phyloP scores from a whole-genome alignment of 2,888 invertebrate genomes.

The Mesodorylaimus sp. region DNA sequence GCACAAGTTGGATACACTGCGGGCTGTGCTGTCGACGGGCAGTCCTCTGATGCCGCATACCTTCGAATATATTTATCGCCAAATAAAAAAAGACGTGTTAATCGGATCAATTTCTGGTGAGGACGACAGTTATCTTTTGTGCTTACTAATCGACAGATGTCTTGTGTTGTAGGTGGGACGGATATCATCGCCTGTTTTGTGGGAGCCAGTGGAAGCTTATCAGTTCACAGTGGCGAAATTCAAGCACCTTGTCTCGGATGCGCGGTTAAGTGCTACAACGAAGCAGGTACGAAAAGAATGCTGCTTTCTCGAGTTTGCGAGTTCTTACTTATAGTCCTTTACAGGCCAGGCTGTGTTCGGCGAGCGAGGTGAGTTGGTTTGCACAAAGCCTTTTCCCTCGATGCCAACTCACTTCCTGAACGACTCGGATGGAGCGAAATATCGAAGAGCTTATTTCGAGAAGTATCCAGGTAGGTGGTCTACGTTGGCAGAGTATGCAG shows the following conservation, averaged over 20 bases:
- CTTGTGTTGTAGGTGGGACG: slow-evolving; percentile 37
- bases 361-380: slow-evolving; percentile 40
- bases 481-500: too few species aligned
- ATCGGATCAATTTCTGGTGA: slow-evolving; percentile 38
- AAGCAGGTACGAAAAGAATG: slow-evolving; percentile 27
- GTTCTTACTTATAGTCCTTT: slow-evolving; percentile 9
- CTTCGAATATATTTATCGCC: slow-evolving; percentile 40
- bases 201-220: slow-evolving; percentile 38
- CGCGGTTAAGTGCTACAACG: slow-evolving; percentile 37
- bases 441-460: slow-evolving; percentile 37
- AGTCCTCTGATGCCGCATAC: slow-evolving; percentile 39
- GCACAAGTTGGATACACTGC: slow-evolving; percentile 35
- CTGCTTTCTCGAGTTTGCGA: slow-evolving; percentile 2
- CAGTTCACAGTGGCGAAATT: slow-evolving; percentile 41
- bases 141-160: neutral
- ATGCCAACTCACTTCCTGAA: slow-evolving; percentile 42
- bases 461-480: slow-evolving; percentile 27
- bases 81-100: slow-evolving; percentile 36
- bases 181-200: slow-evolving; percentile 43
- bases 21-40: slow-evolving; percentile 39
- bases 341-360: slow-evolving; percentile 35
- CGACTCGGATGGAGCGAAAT: slow-evolving; percentile 34
- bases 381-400: slow-evolving; percentile 40
- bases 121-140: neutral
- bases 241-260: slow-evolving; percentile 39